phyloP scores from a whole-genome alignment of 2,797 vertebrate species.

The Linurgus olivaceus region DNA sequence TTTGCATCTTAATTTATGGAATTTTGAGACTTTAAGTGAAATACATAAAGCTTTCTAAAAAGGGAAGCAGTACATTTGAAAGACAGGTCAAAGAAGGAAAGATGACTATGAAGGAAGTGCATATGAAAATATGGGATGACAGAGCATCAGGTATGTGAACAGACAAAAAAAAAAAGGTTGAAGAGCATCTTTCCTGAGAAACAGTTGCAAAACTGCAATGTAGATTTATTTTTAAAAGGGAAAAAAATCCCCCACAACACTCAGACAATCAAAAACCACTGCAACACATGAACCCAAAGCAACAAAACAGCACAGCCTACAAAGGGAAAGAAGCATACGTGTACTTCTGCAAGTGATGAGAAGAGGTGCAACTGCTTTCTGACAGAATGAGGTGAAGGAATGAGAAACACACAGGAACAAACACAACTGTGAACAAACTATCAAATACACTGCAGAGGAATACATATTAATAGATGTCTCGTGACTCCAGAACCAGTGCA shows the following conservation, averaged over 20 bases:
- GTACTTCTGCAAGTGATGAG: background rate
- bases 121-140: background rate
- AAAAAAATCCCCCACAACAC: background rate
- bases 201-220: background rate
- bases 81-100: background rate
- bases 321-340: background rate
- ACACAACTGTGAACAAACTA: background rate
- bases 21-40: background rate
- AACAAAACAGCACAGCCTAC: background rate
- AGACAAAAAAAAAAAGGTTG: background rate
- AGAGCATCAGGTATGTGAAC: background rate
- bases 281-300: background rate
- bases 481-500: background rate
- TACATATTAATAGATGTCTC: background rate
- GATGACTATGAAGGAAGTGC: background rate
- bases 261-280: background rate
- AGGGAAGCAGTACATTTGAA: background rate
- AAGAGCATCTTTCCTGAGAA: background rate
- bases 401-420: background rate
- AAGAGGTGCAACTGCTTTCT: background rate
- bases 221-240: background rate
- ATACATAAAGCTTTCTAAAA: background rate
- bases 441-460: background rate
- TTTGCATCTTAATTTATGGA: background rate
- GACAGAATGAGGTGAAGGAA: constrained; percentile 39